Evolutionary conservation across 2,113 vertebrate species (phyloP).

Genomic region (Apistogramma diplotaenia): DNA sequence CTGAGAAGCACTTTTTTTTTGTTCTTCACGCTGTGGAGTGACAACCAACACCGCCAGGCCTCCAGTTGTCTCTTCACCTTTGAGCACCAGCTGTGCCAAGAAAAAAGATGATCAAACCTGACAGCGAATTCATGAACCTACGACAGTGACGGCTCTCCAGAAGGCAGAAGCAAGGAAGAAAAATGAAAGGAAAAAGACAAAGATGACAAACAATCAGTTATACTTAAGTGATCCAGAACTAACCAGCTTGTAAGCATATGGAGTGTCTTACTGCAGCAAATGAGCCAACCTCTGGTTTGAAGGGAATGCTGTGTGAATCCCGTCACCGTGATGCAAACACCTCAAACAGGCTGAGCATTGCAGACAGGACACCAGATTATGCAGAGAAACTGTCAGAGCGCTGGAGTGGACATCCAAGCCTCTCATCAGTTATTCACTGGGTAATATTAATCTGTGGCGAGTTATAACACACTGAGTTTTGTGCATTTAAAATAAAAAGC

Average conservation of each 20-base stretch:
- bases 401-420: not conserved
- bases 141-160: not conserved
- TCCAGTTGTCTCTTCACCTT: fast-evolving
- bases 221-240: not conserved
- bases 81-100: not conserved
- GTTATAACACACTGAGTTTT: not conserved
- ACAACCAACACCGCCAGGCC: not conserved
- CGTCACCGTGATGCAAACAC: not conserved
- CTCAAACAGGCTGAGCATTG: not conserved
- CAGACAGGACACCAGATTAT: not conserved
- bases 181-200: not conserved
- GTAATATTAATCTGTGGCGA: not conserved
- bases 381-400: not conserved
- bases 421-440: not conserved
- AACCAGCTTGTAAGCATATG: not conserved
- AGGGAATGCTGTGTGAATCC: not conserved
- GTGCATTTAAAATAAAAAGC: not conserved
- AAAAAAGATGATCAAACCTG: not conserved
- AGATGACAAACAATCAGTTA: not conserved
- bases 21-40: not conserved
- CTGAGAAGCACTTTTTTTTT: not conserved
- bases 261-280: not conserved
- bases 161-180: not conserved
- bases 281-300: not conserved
- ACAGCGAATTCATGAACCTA: not conserved